Base-by-base conservation (phyloP, 2,888 invertebrate species). In the Pelosia muscerda region DNA sequence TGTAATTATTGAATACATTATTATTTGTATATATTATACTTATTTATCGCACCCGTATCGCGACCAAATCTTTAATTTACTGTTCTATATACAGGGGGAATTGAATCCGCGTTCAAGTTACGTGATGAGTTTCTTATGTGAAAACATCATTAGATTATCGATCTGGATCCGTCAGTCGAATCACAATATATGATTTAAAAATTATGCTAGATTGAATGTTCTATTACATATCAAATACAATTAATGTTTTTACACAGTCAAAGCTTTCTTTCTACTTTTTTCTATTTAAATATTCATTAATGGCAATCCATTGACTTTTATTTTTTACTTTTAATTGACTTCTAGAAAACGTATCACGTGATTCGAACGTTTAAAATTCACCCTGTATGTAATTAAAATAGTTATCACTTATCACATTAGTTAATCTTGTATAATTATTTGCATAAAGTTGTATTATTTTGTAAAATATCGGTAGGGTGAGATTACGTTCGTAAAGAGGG, bases 381-480 rank as follows among this genome's bases (percentile, higher is more conserved):
- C 26, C 56, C 57, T 57, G 57, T 57, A 31, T 57, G 5, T 57
- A 28, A 28, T 28, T n/a, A 23, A 23, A 58, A 23, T 57, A 58
- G 25, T 38, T 63, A 63, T 67, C 53, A 54, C 63, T 38, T 63
- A 63, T 67, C 53, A 54, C 63, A 61, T 25, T 58, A 31, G 26
- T 23, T 63, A 57, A 54, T n/a, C 2, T 57, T 66, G 65, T 68
- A 68, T 61, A 68, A 72, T 74, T 55, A 66, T 73, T 81, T 76
- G 73, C 72, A 54, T 61, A 72, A 60, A 69, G 28, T 75, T 82
- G 82, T 83, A 82, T 80, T 72, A 76, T 84, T 79, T 79, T 82
- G 81, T 82, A 82, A 75, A 54, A 73, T 81, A 76, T 59, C 53
- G 65, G 72, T 79, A 81, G 80, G 63, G 49, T 53, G 15, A 63